phyloP scores from a whole-genome alignment of 2,888 invertebrate genomes.

The Lampropteryx suffumata region DNA sequence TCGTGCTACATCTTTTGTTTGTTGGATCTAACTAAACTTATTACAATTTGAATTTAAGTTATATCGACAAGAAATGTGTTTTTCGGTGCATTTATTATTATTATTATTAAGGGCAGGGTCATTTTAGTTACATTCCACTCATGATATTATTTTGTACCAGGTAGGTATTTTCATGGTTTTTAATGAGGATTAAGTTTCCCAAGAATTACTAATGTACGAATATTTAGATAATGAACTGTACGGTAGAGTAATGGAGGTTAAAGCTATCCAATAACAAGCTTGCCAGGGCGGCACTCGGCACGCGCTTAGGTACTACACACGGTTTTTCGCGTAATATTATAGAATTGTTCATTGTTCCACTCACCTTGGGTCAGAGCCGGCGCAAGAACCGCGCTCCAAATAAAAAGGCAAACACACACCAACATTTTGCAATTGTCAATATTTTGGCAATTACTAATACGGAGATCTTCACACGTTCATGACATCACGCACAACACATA shows the following conservation, averaged over 20 bases:
- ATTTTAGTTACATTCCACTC: slow-evolving; percentile 12
- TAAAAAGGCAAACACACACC: slow-evolving; percentile 65
- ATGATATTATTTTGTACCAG: no score
- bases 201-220: no score
- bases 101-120: no score
- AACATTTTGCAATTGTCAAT: slow-evolving; percentile 68
- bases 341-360: slow-evolving; percentile 61
- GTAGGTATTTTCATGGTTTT: no score
- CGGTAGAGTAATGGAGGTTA: no score
- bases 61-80: no score
- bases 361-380: slow-evolving; percentile 75
- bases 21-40: no score
- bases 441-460: slow-evolving; percentile 35
- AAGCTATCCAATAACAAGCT: slow-evolving; percentile 37
- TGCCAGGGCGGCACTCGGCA: slow-evolving; percentile 21
- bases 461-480: slow-evolving; percentile 62
- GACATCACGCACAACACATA: slow-evolving; percentile 48
- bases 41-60: no score
- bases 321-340: slow-evolving; percentile 38
- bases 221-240: no score
- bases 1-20: no score
- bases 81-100: no score
- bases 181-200: slow-evolving; percentile 29
- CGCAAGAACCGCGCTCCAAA: slow-evolving; percentile 71
- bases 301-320: no score